Conservation (phyloP, 2,888 invertebrate genomes). For the Lasioglossum villosulum region DNA sequence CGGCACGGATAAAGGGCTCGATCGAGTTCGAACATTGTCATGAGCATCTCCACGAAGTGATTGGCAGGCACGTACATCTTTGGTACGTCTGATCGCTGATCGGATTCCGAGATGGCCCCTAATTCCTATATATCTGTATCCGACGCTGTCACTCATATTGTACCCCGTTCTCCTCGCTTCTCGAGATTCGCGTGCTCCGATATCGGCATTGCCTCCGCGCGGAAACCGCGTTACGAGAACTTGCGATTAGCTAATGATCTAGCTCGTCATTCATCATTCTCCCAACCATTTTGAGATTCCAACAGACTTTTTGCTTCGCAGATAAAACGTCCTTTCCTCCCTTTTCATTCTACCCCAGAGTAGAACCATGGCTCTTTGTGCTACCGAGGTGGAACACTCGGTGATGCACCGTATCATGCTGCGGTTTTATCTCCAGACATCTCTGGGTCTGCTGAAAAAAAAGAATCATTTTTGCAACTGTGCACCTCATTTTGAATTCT, state of each 20-base stretch:
- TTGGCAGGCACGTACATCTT: constrained; percentile 63
- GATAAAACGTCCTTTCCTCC: not conserved
- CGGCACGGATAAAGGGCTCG: constrained; percentile 11
- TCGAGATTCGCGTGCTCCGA: not conserved
- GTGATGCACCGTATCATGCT: not conserved
- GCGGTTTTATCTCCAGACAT: constrained; percentile 18
- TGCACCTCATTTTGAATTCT: not conserved
- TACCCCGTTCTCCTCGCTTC: constrained; percentile 7
- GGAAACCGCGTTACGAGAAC: constrained; percentile 1
- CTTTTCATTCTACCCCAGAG: constrained; percentile 1
- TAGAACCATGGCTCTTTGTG: constrained; percentile 26
- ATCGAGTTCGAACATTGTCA: constrained; percentile 47
- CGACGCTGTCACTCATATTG: constrained; percentile 68
- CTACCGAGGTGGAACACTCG: constrained; percentile 13
- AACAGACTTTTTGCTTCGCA: constrained; percentile 11
- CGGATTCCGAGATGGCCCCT: constrained; percentile 51
- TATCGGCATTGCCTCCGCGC: not conserved
- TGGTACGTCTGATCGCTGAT: constrained; percentile 52
- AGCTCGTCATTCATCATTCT: constrained; percentile 38
- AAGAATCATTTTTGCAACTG: not conserved
- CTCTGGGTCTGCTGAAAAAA: not conserved
- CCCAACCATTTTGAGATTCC: constrained; percentile 38
- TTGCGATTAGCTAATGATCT: constrained; percentile 52
- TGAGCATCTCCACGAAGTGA: constrained; percentile 50
- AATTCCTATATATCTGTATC: constrained; percentile 61